Base-by-base conservation (phyloP, 2,888 invertebrate genomes). In the Zeuzera pyrina region DNA sequence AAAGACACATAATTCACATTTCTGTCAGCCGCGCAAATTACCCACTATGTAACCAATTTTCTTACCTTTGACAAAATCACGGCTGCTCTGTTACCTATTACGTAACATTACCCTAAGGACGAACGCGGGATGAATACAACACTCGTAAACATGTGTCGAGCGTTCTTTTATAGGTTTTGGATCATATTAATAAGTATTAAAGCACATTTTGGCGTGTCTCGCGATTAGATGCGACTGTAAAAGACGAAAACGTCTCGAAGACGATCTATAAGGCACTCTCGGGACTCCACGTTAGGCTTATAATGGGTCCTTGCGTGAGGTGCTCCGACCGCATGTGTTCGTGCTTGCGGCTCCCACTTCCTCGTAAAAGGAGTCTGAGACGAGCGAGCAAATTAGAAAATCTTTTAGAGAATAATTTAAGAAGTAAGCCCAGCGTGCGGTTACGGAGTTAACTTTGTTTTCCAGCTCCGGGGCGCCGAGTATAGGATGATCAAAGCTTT, bases 21-120 rank as follows among this genome's bases (percentile, higher is more conserved):
- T 68, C 62, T 57, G 59, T 52, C 57, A 45, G 55, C 49, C 54
- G 48, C 56, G 52, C 52, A 66, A 72, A 78, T 77, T 70, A 74
- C 69, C 71, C 69, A 71, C 68, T 73, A 73, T 73, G 62, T 67
- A 76, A 77, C 76, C 78, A 83, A 79, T 83, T 79, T 79, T 78
- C 72, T 77, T 81, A 81, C 81, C 81, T 83, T 81, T 83, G 79
- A 81, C 78, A 74, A 74, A 83, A 83, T 81, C 79, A 72, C 70
- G 61, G 51, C 55, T 50, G 58, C 64, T 62, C 66, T 57, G 57
- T 60, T 64, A 66, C 73, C 70, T 74, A 77, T 78, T 79, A 79
- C 72, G 70, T 72, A 72, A 81, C 81, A 78, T 81, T 72, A 76
- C 81, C 78, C 79, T 69, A 67, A 78, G 77, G 81, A 70, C 77